Conservation (phyloP, 2,113 vertebrate species). For the Ictidomys tridecemlineatus region DNA sequence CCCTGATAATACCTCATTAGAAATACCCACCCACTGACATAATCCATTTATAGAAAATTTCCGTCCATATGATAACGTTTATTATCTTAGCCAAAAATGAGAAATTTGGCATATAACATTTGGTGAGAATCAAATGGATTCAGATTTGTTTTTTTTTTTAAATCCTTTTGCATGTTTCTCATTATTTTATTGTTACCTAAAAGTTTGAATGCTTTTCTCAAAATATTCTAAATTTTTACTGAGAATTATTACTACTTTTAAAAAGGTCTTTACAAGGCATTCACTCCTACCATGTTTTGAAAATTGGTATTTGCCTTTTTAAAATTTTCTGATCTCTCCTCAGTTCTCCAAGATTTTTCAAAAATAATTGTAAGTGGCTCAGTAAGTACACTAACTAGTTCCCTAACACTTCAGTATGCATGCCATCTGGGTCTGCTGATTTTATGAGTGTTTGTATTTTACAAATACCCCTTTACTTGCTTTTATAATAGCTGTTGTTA, state of each 20-base stretch:
- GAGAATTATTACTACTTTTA: slow-evolving; percentile 35
- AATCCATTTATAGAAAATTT: slow-evolving; percentile 16
- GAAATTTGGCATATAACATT: background rate
- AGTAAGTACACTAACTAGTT: slow-evolving; percentile 77
- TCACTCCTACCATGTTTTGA: slow-evolving; percentile 63
- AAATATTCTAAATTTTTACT: slow-evolving; percentile 70
- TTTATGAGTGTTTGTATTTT: slow-evolving; percentile 72
- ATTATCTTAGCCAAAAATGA: slow-evolving; percentile 56
- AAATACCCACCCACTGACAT: background rate
- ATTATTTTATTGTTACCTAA: slow-evolving; percentile 51
- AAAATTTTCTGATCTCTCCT: slow-evolving; percentile 81
- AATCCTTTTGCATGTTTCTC: background rate
- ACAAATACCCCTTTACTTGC: slow-evolving; percentile 61
- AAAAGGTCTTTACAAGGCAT: slow-evolving; percentile 66
- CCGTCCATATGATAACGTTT: background rate
- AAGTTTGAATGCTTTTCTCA: slow-evolving; percentile 58
- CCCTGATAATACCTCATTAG: background rate
- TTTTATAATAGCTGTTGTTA: slow-evolving; percentile 64
- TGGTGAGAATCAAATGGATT: background rate
- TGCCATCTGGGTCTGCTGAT: slow-evolving; percentile 65
- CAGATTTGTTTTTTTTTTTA: slow-evolving; percentile 27
- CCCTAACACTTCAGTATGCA: slow-evolving; percentile 63
- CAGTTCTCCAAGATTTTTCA: slow-evolving; percentile 80
- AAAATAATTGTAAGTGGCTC: slow-evolving; percentile 78
- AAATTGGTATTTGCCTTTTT: slow-evolving; percentile 77